Evolutionary conservation across 2,888 invertebrate species (phyloP), one percentile per base, ranked within the genome.

Genomic region (Sinodicranocentrus sp.): DNA sequence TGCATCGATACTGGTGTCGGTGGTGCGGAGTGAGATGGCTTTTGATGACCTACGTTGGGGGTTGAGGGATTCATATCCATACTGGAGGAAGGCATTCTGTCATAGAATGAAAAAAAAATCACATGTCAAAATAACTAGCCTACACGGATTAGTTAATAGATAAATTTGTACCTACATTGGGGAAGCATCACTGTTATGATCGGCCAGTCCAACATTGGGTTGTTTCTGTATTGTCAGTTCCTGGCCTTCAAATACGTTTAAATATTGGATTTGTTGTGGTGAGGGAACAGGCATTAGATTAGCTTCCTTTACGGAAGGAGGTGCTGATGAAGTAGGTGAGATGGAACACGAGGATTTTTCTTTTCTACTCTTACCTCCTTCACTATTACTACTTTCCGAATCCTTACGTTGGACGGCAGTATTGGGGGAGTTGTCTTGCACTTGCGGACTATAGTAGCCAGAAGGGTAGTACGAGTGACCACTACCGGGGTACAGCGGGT

Each of bases 201-300:
- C 89, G 26, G 87, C 84, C 39, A 89, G 82, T 61, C 89, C 89
- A 54, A 89, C 88, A 90, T 98, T 98, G 67, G 97, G 96, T 91
- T 98, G 97, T 91, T 97, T 97, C 90, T 97, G 97, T 92, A 98
- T 98, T 89, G 97, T 97, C 90, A 98, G 92, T 92, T 98, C 98
- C 93, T 98, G 97, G 86, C 97, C 97, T 93, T 98, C 97, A 91
- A 98, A 97, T 89, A 97, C 95, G 92, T 96, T 97, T 90, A 97
- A 94, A 92, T 97, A 98, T 89, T 96, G 97, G 90, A 98, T 97
- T 93, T 97, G 97, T 92, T 97, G 97, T 80, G 98, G 98, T 87
- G 97, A 97, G 88, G 98, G 97, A 89, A 98, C 97, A 86, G 97
- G 97, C 95, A 97, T 96, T 90, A 97, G 92, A 91, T 97, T 97